Base-by-base conservation (phyloP, 2,888 invertebrate species). In the Rutpela maculata region DNA sequence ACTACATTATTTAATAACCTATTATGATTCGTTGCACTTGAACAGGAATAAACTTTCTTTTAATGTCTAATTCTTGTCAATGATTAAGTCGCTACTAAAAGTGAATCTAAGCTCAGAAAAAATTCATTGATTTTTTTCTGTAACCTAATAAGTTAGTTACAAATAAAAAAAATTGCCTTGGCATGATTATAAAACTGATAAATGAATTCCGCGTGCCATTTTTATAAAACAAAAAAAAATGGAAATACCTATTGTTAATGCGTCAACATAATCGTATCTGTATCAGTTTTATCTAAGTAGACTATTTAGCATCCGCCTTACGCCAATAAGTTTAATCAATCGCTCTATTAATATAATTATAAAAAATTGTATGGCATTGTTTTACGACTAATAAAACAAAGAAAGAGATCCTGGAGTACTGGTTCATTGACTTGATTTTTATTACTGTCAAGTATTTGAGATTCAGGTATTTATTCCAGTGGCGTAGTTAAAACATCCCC, bases 391-490 rank as follows among this genome's bases (percentile, higher is more conserved):
- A 19, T 7, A 22, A 43, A 50, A 26, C 22, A 6, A 15, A 59
- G 22, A 62, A 55, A n/a, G 22, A 72, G 62, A 72, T 72, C 72
- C 72, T 50, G 72, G 50, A 67, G 55, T 67, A 66, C n/a, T 62
- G 50, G 63, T 72, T 72, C 70, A 72, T 31, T 62, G 63, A 72
- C 72, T 12, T 62, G 18, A 11, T 18, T 22, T 12, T 59, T 22
- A 19, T 59, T 59, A 4, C 12, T 57, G 12, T 19, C 59, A 19
- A 22, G 0, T 59, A 59, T 10, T 22, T 22, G 19, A 59, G 59
- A 19, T 19, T 19, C 26, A 26, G 55, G 4, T 50, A 7, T 26
- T 18, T 67, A 55, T 4, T n/a, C 15, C 19, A 59, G 59, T 7
- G 59, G 19, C 19, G 59, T 12, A 22, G 59, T 19, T 59, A n/a